A percentile compares a stretch with the other conserved stretches of the same genome.
Conservation (phyloP, 2,888 invertebrate genomes). For the Podabrus alpinus region DNA sequence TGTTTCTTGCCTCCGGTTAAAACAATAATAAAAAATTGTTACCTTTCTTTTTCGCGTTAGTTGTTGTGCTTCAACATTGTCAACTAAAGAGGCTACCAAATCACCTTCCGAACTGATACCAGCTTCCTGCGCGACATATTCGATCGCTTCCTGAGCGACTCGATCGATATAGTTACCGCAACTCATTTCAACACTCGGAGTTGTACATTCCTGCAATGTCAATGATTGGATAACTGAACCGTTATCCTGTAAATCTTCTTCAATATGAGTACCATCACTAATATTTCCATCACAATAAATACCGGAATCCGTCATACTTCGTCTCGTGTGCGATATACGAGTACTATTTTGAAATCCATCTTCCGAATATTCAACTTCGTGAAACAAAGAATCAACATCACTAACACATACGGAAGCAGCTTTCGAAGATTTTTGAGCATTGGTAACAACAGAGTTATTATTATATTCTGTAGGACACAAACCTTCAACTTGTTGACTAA, state of each 20-base stretch:
- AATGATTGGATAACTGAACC: not conserved
- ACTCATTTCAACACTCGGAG: not conserved
- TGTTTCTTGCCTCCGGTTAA: no score
- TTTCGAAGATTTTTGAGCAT: not conserved
- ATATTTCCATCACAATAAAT: not conserved
- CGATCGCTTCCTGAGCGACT: not conserved
- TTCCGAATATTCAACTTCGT: constrained; percentile 1
- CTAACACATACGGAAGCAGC: constrained; percentile 14
- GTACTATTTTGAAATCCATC: constrained; percentile 1
- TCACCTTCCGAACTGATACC: not conserved
- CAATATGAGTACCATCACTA: not conserved
- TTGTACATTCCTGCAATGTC: not conserved
- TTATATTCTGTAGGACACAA: constrained; percentile 3
- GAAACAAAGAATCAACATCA: constrained; percentile 21
- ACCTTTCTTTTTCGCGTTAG: not conserved
- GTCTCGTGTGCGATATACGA: not conserved
- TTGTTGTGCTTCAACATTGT: not conserved
- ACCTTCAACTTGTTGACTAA: not conserved
- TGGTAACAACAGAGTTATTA: not conserved
- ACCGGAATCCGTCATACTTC: constrained; percentile 15
- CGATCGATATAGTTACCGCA: not conserved
- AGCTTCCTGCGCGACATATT: not conserved
- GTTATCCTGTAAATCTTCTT: not conserved
- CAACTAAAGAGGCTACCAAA: not conserved
- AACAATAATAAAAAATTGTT: not conserved